Evolutionary conservation across 2,888 invertebrate genomes (phyloP).

Genomic region (Drosophila pegasa): DNA sequence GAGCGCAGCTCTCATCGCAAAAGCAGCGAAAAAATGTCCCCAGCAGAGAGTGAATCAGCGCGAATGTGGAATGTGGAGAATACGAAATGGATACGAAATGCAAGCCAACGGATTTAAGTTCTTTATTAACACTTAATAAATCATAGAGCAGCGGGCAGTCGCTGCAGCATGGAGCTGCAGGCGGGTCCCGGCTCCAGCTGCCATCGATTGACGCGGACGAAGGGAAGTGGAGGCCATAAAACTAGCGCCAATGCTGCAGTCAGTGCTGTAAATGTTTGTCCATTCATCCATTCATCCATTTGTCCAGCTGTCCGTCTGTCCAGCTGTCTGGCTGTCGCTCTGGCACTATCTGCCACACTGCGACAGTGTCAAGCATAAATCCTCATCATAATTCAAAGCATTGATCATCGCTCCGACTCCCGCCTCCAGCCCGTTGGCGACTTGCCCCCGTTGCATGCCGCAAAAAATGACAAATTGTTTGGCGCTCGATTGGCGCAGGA

Average conservation of each 20-base stretch:
- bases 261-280: conserved; percentile 68
- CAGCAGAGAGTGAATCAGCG: conserved; percentile 25
- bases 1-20: conserved; percentile 27
- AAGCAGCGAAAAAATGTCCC: not conserved
- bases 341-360: conserved; percentile 78
- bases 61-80: conserved; percentile 36
- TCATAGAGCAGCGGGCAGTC: conserved; percentile 64
- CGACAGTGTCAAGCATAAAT: conserved; percentile 83
- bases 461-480: conserved; percentile 84
- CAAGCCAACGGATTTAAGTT: conserved; percentile 82
- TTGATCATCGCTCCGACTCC: conserved; percentile 76
- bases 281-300: conserved; percentile 48
- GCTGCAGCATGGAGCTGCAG: conserved; percentile 11
- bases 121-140: conserved; percentile 84
- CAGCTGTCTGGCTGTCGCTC: conserved; percentile 36
- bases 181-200: conserved; percentile 27
- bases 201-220: conserved; percentile 39
- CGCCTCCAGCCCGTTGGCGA: conserved; percentile 7
- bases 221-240: conserved; percentile 76
- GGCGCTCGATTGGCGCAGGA: conserved; percentile 77
- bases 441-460: conserved; percentile 6
- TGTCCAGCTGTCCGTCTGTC: conserved; percentile 29
- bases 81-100: conserved; percentile 73
- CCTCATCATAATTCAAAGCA: conserved; percentile 83
- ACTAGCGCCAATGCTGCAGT: conserved; percentile 63